Conservation (phyloP, 2,888 invertebrate species). For the Tenodera sinensis region DNA sequence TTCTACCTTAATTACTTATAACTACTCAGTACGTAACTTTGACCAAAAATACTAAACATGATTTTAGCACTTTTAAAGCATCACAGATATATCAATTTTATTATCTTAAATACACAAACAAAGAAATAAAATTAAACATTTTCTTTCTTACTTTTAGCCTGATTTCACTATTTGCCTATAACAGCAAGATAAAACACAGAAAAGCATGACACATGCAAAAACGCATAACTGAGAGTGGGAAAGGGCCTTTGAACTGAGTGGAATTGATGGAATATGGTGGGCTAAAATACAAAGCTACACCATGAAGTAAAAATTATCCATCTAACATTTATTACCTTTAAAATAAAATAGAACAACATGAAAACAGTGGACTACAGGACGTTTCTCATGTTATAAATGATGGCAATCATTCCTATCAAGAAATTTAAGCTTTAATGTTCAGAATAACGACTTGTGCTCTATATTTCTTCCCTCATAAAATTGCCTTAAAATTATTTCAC, state of each 20-base stretch:
- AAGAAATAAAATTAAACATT: too few relatives aligned
- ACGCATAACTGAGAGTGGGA: not conserved
- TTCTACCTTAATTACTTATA: too few relatives aligned
- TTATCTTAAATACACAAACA: too few relatives aligned
- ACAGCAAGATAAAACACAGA: not conserved
- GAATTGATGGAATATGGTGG: not conserved
- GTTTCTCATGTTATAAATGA: not conserved
- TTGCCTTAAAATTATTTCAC: not conserved
- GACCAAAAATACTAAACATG: too few relatives aligned
- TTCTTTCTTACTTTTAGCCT: not conserved
- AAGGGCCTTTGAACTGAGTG: not conserved
- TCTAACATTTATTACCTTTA: not conserved
- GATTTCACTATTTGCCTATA: not conserved
- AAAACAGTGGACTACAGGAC: not conserved
- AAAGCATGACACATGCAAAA: not conserved
- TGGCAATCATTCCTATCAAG: not conserved
- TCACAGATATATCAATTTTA: too few relatives aligned
- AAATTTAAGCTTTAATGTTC: not conserved
- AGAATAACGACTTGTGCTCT: not conserved
- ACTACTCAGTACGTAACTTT: too few relatives aligned
- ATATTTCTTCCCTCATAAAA: not conserved
- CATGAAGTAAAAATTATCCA: not conserved
- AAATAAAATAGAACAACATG: not conserved
- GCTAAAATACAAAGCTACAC: not conserved
- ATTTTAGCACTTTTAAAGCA: too few relatives aligned